Percentiles rank a stretch among this genome's conserved stretches.
Conservation (phyloP, 2,888 invertebrate genomes). For the Elgonia sp. region DNA sequence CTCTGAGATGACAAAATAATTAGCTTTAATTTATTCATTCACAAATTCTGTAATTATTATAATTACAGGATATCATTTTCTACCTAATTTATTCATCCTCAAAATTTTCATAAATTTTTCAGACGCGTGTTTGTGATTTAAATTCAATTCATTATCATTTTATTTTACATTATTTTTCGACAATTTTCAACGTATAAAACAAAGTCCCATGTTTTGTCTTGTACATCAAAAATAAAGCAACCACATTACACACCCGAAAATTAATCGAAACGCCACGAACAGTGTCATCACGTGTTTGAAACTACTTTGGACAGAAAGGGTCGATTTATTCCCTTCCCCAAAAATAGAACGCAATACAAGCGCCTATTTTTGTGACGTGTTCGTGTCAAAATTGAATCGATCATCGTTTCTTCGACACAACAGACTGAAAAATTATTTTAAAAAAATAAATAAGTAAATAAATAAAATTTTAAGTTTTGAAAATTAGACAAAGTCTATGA, state of each 20-base stretch:
- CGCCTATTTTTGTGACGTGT: constrained; percentile 53
- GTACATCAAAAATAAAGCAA: not conserved
- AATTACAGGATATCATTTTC: no score
- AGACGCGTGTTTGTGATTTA: no score
- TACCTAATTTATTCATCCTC: no score
- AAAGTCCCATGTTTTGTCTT: not conserved
- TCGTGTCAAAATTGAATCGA: constrained; percentile 66
- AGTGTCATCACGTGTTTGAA: constrained; percentile 70
- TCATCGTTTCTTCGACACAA: constrained; percentile 11
- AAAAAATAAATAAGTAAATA: not conserved
- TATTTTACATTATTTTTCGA: not conserved
- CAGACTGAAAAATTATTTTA: not conserved
- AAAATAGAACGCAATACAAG: constrained; percentile 58
- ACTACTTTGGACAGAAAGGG: constrained; percentile 52
- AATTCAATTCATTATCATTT: not conserved
- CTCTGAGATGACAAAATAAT: not conserved
- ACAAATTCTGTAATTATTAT: not conserved
- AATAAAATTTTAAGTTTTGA: not conserved
- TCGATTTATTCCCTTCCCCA: constrained; percentile 54
- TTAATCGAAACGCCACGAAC: constrained; percentile 52
- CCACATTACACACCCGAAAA: constrained; percentile 16
- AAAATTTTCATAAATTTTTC: no score
- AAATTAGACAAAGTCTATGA: no score
- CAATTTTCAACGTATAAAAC: not conserved
- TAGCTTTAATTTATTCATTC: not conserved